Conservation (phyloP, 2,888 invertebrate species). For the Drosophila maculinotata region DNA sequence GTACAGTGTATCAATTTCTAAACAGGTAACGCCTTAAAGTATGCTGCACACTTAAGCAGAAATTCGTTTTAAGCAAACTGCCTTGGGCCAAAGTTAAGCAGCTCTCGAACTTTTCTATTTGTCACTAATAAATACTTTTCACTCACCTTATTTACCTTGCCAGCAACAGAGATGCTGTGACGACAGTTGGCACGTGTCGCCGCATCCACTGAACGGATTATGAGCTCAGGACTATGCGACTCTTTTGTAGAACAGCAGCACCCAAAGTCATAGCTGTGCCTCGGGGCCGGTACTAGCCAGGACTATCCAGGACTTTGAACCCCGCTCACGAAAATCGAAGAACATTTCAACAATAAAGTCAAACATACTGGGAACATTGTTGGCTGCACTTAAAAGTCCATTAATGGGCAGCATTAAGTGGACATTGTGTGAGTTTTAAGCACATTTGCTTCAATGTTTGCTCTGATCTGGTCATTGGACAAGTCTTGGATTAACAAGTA, state of each 20-base stretch:
- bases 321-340: constrained; percentile 51
- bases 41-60: not conserved
- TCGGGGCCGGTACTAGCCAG: no score
- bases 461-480: constrained; percentile 36
- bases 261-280: constrained; percentile 3
- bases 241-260: constrained; percentile 8
- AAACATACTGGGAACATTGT: constrained; percentile 66
- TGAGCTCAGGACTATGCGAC: constrained; percentile 43
- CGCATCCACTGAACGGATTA: constrained; percentile 66
- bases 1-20: no score
- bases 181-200: constrained; percentile 65
- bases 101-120: constrained; percentile 32
- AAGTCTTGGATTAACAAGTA: constrained; percentile 39
- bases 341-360: constrained; percentile 71
- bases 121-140: constrained; percentile 47
- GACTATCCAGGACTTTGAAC: constrained; percentile 6
- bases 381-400: constrained; percentile 80
- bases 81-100: constrained; percentile 21
- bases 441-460: constrained; percentile 63
- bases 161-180: constrained; percentile 22
- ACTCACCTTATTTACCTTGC: constrained; percentile 45
- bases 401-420: constrained; percentile 77
- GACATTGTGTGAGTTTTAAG: constrained; percentile 69
- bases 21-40: not conserved
- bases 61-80: not conserved